Evolutionary conservation across 1,140 invertebrate genomes (phyloP), one percentile per base, ranked within the genome.

Genomic region (Polypedilum vanderplanki): DNA sequence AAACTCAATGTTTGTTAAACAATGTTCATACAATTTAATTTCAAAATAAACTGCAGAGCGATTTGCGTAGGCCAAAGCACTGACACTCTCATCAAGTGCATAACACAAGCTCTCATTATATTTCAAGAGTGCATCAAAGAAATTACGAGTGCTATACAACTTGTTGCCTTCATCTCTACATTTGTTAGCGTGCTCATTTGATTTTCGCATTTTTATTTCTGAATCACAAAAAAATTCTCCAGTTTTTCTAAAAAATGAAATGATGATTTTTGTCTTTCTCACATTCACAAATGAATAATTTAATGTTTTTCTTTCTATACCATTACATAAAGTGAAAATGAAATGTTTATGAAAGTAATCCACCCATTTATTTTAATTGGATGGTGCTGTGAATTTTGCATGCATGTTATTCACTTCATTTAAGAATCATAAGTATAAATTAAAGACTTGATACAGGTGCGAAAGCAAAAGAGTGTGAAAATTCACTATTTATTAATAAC

Each of bases 101-200:
- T 57, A 67, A 67, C 74, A 75, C 8, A 75, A 64, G 17, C 74
- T 75, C 46, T 64, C 74, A 40, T 75, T 75, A 24, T 75, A 75
- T 18, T 57, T 65, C 1, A 57, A 10, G 1, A 75, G 41, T n/a
- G 74, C 74, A 70, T 70, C 65, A 20, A 70, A 70, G 18, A 70
- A 70, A 18, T 20, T 70, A 9, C 40, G 20, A 17, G 20, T 17
- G 7, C 65, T 8, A 12, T 70, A 70, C n/a, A 70, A 18, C 18
- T 22, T 18, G 17, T 70, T 70, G 15, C 65, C 65, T 10, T 20
- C 10, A 10, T 18, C 65, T 20, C 65, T n/a, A 70, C 17, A 18
- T 8, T 20, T 18, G 5, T 20, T 10, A 0, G 65, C 65, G 1
- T 18, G 17, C 17, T 22, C 17, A 20, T 22, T 70, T 9, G 17